phyloP scores from a whole-genome alignment of 2,113 vertebrate genomes.

The Vulpes vulpes region DNA sequence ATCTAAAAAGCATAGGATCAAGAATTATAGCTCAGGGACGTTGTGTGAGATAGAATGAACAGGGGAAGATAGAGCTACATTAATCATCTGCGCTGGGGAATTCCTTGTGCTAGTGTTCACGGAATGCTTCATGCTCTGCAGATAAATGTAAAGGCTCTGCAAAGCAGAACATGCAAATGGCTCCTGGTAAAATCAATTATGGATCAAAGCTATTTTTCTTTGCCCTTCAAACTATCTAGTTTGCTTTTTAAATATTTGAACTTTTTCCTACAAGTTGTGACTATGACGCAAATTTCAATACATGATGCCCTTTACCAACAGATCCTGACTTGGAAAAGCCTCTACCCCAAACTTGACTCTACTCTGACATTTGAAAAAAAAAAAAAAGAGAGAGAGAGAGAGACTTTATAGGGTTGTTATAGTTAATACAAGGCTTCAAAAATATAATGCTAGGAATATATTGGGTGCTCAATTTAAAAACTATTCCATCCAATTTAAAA shows the following conservation, averaged over 20 bases:
- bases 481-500: background rate
- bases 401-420: background rate
- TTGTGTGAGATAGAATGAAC: background rate
- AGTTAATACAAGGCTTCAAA: background rate
- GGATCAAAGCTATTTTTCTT: slow-evolving; percentile 15
- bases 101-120: background rate
- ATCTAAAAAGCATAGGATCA: background rate
- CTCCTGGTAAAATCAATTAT: background rate
- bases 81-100: background rate
- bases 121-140: background rate
- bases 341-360: background rate
- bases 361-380: slow-evolving; percentile 1
- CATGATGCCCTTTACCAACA: background rate
- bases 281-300: background rate
- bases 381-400: background rate
- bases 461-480: background rate
- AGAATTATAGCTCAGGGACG: background rate
- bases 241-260: slow-evolving; percentile 60
- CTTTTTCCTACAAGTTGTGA: background rate
- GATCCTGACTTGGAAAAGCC: background rate
- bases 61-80: background rate
- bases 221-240: slow-evolving; percentile 21
- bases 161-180: background rate
- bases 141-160: background rate
- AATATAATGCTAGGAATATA: background rate